Conservation (phyloP, 2,888 invertebrate genomes). For the Alentia gelatinosa region DNA sequence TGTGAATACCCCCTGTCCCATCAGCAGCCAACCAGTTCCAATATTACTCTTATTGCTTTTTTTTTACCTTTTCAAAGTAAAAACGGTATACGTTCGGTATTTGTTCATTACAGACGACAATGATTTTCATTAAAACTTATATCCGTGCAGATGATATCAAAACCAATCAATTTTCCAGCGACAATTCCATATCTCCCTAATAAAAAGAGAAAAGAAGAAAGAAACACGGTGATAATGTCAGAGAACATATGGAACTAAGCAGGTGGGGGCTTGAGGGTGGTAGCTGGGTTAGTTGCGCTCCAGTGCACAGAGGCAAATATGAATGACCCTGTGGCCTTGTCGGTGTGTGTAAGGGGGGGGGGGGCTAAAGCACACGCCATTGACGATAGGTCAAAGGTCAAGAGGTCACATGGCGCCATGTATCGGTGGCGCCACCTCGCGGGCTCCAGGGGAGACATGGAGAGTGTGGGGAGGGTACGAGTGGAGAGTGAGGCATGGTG, state of each 20-base stretch:
- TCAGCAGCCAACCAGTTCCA: too few species aligned
- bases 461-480: too few species aligned
- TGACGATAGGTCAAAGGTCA: neutral
- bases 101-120: too few species aligned
- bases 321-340: neutral
- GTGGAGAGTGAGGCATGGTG: neutral
- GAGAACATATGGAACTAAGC: neutral
- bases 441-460: too few species aligned
- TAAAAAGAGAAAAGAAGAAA: conserved; percentile 1
- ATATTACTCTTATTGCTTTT: too few species aligned
- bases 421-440: neutral
- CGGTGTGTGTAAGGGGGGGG: neutral
- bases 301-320: conserved; percentile 13
- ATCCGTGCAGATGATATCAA: neutral
- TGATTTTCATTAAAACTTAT: neutral
- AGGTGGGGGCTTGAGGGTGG: neutral
- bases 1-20: too few species aligned
- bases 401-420: conserved; percentile 14
- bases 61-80: too few species aligned
- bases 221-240: conserved; percentile 1
- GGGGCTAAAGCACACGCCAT: neutral
- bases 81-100: too few species aligned
- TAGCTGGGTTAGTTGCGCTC: neutral
- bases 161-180: neutral
- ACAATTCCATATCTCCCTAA: neutral